Conservation (phyloP, 2,888 invertebrate genomes). For the Epinotia brunnichana region DNA sequence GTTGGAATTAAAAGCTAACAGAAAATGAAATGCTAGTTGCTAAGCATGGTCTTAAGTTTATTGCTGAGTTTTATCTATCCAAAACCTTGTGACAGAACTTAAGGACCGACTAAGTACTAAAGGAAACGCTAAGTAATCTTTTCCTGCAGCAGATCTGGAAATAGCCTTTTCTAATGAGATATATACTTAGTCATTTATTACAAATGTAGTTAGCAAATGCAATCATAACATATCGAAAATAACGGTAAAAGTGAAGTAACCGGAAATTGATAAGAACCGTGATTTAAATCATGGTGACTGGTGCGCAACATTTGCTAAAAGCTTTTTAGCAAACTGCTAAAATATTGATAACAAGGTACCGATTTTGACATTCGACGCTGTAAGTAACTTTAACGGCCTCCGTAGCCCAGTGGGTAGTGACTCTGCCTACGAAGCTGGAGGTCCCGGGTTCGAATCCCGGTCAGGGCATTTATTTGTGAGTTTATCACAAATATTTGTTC, state of each 20-base stretch:
- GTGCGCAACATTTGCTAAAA: conserved; percentile 28
- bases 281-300: conserved; percentile 24
- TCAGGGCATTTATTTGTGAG: no score
- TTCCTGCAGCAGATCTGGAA: conserved; percentile 17
- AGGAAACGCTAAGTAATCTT: conserved; percentile 15
- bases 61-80: no score
- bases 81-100: no score
- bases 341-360: conserved; percentile 22
- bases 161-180: conserved; percentile 17
- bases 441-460: no score
- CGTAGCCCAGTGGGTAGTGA: no score
- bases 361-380: conserved; percentile 13
- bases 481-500: no score
- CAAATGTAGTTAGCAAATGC: conserved; percentile 21
- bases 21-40: no score
- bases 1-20: no score
- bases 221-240: conserved; percentile 25
- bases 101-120: no score
- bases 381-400: no score
- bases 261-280: conserved; percentile 18
- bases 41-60: no score
- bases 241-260: conserved; percentile 21
- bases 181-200: conserved; percentile 28
- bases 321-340: conserved; percentile 33
- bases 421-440: no score